Base-by-base conservation (phyloP, 2,888 invertebrate species). In the Mayetiola destructor region DNA sequence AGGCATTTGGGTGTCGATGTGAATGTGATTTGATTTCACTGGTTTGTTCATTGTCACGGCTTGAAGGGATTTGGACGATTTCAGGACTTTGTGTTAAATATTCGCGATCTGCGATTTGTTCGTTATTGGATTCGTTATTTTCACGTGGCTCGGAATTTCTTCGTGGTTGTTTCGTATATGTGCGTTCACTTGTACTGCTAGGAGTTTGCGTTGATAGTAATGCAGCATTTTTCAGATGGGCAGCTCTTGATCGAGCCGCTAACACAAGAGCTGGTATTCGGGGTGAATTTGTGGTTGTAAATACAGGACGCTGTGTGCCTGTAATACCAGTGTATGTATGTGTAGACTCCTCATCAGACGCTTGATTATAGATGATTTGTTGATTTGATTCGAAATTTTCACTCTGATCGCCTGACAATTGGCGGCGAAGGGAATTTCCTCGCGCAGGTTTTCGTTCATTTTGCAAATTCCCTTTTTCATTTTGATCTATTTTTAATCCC, bases 281-380 rank as follows among this genome's bases (percentile, higher is more conserved):
- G 1, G 82, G 76, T 16, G 73, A 71, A 8, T 75, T 76, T 0
- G 80, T 80, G 0, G 83, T 84, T 0, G 83, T 83, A 62, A 84
- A 84, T 16, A 84, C 67, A 0, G 83, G 84, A 32, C 84, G 72
- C 58, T 77, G 79, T 18, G 79, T 79, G 0, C 81, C 80, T 14
- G 80, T 69, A 23, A 82, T 79, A 35, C 79, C 77, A 32, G 82
- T 82, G 61, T 84, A 85, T 1, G 84, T 80, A 63, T 84, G 84
- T 2, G 80, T 76, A 3, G 80, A 76, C 65, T 85, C 85, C 62
- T 81, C 81, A 12, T 79, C 80, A 20, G 75, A 71, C n/a, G 78
- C 78, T 65, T 82, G 82, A 62, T 77, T 78, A 10, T 79, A 63
- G 16, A 62, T 40, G 10, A 80, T 74, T 60, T 78, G 80, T 56